Evolutionary conservation across 2,113 vertebrate species (phyloP).

Genomic region (Osmerus eperlanus): DNA sequence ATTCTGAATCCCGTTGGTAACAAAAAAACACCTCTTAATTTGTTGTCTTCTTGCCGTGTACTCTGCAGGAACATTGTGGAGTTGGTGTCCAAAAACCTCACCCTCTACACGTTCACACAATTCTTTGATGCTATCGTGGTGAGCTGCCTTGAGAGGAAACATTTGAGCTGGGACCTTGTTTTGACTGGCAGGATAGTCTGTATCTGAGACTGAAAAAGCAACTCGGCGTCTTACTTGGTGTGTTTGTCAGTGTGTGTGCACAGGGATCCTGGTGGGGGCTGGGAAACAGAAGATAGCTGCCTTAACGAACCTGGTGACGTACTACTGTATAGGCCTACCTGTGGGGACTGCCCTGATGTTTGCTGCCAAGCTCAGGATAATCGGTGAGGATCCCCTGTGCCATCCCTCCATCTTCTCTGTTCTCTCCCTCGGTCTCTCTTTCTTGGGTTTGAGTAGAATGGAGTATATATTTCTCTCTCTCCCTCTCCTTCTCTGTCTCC

Average conservation of each 20-base stretch:
- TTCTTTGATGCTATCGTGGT: slow-evolving; percentile 72
- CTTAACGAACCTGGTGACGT: slow-evolving; percentile 70
- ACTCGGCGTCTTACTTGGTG: not conserved
- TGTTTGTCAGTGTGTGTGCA: slow-evolving; percentile 69
- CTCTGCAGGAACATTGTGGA: slow-evolving; percentile 60
- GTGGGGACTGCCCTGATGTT: slow-evolving; percentile 79
- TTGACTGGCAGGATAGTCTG: not conserved
- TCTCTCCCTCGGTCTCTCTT: not conserved
- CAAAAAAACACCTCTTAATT: not conserved
- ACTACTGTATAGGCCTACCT: slow-evolving; percentile 79
- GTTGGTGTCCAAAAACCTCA: slow-evolving; percentile 57
- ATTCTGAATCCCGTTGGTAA: not conserved
- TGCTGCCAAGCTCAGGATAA: slow-evolving; percentile 67
- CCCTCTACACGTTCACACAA: slow-evolving; percentile 60
- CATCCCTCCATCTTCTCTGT: not conserved
- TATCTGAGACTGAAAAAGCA: too few relatives aligned
- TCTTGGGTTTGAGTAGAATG: not conserved
- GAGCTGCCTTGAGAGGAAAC: slow-evolving; percentile 24
- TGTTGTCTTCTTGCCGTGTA: slow-evolving; percentile 11
- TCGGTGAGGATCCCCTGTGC: slow-evolving; percentile 64
- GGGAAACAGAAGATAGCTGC: slow-evolving; percentile 88
- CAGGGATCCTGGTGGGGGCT: slow-evolving; percentile 78
- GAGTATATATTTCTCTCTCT: not conserved
- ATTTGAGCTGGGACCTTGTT: not conserved
- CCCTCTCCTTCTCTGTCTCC: not conserved